phyloP scores from a whole-genome alignment of 2,797 vertebrate genomes.

The Xenentodon cancila region DNA sequence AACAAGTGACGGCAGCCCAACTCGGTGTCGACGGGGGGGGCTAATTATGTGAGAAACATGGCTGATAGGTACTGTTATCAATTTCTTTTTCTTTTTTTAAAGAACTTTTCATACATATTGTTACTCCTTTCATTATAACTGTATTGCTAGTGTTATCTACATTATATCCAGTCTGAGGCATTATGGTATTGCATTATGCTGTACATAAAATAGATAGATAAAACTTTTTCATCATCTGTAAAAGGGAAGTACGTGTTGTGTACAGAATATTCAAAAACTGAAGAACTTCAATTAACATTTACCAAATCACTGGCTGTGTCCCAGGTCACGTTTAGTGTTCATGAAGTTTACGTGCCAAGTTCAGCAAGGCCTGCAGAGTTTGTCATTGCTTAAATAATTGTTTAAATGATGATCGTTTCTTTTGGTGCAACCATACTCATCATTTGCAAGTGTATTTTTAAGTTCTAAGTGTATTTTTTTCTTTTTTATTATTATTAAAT shows the following conservation, averaged over 20 bases:
- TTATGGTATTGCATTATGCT: conserved; percentile 79
- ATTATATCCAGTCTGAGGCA: conserved; percentile 74
- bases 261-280: conserved; percentile 66
- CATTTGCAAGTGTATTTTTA: no score
- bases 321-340: conserved; percentile 30
- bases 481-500: neutral
- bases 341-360: no score
- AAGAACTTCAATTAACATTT: conserved; percentile 53
- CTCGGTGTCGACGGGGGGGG: conserved; percentile 24
- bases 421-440: no score
- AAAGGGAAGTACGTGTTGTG: conserved; percentile 78
- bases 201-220: conserved; percentile 79
- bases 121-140: conserved; percentile 77
- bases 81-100: conserved; percentile 38
- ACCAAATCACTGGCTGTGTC: conserved; percentile 47
- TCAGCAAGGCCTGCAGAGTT: neutral
- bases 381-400: neutral
- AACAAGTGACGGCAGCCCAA: conserved; percentile 31
- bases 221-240: conserved; percentile 72
- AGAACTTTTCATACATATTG: conserved; percentile 77
- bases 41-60: conserved; percentile 71
- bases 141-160: conserved; percentile 77
- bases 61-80: conserved; percentile 81
- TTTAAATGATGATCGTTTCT: no score
- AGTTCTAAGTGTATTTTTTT: neutral